A percentile compares a stretch with the other conserved stretches of the same genome.
phyloP scores from a whole-genome alignment of 1,140 invertebrate genomes.

The Andrena cerasifolii region DNA sequence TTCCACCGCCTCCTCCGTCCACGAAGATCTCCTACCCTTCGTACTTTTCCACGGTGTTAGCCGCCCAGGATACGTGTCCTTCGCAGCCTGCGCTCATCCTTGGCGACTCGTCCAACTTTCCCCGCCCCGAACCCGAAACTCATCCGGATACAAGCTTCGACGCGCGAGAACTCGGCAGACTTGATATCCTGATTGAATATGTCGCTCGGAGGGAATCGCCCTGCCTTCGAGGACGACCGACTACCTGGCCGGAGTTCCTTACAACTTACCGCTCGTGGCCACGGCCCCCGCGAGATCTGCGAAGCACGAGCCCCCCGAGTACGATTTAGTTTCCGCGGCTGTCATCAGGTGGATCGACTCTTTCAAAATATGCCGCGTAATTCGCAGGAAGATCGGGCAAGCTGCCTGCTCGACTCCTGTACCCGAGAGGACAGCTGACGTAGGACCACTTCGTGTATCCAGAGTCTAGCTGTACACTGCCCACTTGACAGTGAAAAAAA shows the following conservation, averaged over 20 bases:
- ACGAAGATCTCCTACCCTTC: background rate
- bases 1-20: background rate
- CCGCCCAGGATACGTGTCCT: slow-evolving; percentile 45
- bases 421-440: too few species aligned
- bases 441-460: too few species aligned
- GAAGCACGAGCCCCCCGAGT: background rate
- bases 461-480: too few species aligned
- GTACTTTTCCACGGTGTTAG: slow-evolving; percentile 35
- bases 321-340: background rate
- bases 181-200: slow-evolving; percentile 35
- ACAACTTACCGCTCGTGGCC: background rate
- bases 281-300: background rate
- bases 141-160: slow-evolving; percentile 8
- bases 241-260: background rate
- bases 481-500: too few species aligned
- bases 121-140: background rate
- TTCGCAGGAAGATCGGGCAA: too few species aligned
- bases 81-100: slow-evolving; percentile 18
- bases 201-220: background rate
- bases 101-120: slow-evolving; percentile 8
- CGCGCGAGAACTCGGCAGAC: background rate
- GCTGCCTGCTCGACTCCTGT: too few species aligned
- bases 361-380: background rate
- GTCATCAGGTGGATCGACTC: background rate
- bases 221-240: background rate